Percentiles rank a stretch among this genome's conserved stretches.
phyloP scores from a whole-genome alignment of 2,888 invertebrate species.

The Polymixis flavicincta region DNA sequence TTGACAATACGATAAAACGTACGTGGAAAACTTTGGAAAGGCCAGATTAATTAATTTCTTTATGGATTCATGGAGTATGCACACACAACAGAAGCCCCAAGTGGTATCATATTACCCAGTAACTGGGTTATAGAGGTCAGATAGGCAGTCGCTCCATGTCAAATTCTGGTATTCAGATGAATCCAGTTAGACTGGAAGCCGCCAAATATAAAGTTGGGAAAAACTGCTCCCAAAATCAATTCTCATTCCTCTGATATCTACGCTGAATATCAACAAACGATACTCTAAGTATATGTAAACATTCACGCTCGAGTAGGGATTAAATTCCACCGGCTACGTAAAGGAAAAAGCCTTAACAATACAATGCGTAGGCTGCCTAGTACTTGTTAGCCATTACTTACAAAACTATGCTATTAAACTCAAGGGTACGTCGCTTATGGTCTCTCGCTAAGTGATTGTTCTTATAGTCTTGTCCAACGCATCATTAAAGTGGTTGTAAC shows the following conservation, averaged over 20 bases:
- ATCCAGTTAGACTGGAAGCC: no score
- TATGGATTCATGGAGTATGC: no score
- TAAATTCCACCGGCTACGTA: slow-evolving; percentile 39
- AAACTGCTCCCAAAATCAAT: background rate
- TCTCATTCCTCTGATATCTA: background rate
- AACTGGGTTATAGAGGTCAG: no score
- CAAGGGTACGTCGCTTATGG: slow-evolving; percentile 44
- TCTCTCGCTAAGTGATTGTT: slow-evolving; percentile 43
- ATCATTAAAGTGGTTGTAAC: slow-evolving; percentile 12
- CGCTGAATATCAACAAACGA: slow-evolving; percentile 13
- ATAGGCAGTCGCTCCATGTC: no score
- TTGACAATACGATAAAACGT: background rate
- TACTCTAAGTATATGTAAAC: slow-evolving; percentile 17
- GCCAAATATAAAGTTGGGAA: no score
- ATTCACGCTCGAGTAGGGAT: slow-evolving; percentile 41
- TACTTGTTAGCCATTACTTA: slow-evolving; percentile 40
- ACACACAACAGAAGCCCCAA: no score
- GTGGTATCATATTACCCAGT: no score
- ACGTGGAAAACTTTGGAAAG: background rate
- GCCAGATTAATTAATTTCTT: background rate
- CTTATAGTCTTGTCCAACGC: slow-evolving; percentile 18
- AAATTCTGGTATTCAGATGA: no score
- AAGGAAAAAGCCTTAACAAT: slow-evolving; percentile 52
- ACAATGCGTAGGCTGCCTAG: slow-evolving; percentile 34
- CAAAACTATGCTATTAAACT: slow-evolving; percentile 50